Evolutionary conservation across 1,140 invertebrate genomes (phyloP).

Genomic region (Oedothorax gibbosus): DNA sequence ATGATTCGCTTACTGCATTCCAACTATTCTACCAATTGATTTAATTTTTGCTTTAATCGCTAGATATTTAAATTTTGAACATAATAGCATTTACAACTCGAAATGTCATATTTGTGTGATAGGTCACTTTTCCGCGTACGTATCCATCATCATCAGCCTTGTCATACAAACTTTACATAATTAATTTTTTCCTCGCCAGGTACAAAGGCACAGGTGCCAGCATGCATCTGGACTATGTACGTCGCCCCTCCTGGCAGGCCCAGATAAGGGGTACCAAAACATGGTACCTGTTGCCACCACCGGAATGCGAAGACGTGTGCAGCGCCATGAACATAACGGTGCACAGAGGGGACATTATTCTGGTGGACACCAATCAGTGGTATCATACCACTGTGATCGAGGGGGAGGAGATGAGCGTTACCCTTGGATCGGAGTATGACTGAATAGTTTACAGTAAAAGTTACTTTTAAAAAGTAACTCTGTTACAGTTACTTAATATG

Average conservation of each 20-base stretch:
- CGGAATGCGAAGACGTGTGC: constrained; percentile 87
- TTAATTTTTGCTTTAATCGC: too few species aligned
- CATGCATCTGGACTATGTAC: constrained; percentile 93
- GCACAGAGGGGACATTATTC: constrained; percentile 89
- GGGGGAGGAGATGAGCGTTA: constrained; percentile 89
- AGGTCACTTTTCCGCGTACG: too few species aligned
- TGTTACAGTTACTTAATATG: too few species aligned
- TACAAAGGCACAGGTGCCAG: constrained; percentile 86
- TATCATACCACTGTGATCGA: constrained; percentile 90
- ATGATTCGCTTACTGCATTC: too few species aligned
- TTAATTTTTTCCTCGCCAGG: too few species aligned
- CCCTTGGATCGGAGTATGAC: constrained; percentile 95
- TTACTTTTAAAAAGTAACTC: too few species aligned
- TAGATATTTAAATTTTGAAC: too few species aligned
- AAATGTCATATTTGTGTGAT: too few species aligned
- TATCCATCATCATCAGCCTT: too few species aligned
- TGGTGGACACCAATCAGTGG: constrained; percentile 94
- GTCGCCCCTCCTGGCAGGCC: constrained; percentile 93
- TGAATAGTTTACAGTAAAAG: constrained; percentile 66
- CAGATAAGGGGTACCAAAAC: constrained; percentile 86
- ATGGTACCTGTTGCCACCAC: constrained; percentile 88
- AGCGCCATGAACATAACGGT: constrained; percentile 79
- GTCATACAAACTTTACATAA: too few species aligned
- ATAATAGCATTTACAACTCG: too few species aligned
- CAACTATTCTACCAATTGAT: too few species aligned